Base-by-base conservation (phyloP, 2,113 vertebrate genomes). In the Gymnarchus niloticus region DNA sequence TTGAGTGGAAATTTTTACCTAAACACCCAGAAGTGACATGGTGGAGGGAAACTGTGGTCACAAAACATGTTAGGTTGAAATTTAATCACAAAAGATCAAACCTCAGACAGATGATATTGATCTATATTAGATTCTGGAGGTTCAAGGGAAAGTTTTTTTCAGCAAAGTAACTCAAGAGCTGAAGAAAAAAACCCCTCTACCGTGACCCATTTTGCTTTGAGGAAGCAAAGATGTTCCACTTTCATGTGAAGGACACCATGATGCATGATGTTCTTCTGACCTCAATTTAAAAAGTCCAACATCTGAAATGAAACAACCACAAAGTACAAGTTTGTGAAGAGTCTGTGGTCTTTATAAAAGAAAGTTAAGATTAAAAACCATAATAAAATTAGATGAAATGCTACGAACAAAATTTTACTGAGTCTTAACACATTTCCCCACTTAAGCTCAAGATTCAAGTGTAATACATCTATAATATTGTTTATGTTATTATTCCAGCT, bases 121-220 rank as follows among this genome's bases (percentile, higher is more conserved):
- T 52, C n/a, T n/a, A n/a, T 52, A 12, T 52, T 52, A 52, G 7
- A 6, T 52, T 83, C 21, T 41, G 37, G 9, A 37, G 12, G 49
- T 12, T 77, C 19, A 23, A 56, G 51, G 65, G 84, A 65, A 85
- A 85, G 84, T 85, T 85, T 82, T n/a, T 23, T 46, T 61, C 51
- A 85, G 33, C 25, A 2, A 73, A 0, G n/a, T 33, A 33, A 65
- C 57, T 33, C 12, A 69, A 69, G 10, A 69, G 17, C 28, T 12
- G 9, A 28, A 85, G 84, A 49, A 65, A 84, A 85, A 85, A 76
- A 48, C 84, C 46, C 2, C 23, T 65, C 0, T 46, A 44, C 65
- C 84, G 3, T 85, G 84, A 85, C 84, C 84, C 65, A 85, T 54
- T 76, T 85, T 0, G 51, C 41, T n/a, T 21, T 28, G 56, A 48